Conservation (phyloP, 2,113 vertebrate species). For the Aegithalos caudatus region DNA sequence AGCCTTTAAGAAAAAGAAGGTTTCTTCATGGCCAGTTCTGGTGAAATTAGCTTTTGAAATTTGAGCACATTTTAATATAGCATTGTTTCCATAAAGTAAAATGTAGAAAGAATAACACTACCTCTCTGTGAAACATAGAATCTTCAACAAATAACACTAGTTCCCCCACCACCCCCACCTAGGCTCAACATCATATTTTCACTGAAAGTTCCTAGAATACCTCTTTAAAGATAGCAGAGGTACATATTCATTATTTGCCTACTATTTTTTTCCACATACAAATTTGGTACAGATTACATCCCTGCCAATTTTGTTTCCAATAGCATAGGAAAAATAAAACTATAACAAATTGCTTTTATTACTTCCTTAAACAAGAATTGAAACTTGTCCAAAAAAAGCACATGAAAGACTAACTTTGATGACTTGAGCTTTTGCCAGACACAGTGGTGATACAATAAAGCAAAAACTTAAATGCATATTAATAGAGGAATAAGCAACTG, state of each 20-base stretch:
- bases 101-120: background rate
- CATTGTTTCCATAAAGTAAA: background rate
- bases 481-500: conserved; percentile 14
- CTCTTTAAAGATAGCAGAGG: conserved; percentile 37
- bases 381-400: conserved; percentile 56
- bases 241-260: conserved; percentile 20
- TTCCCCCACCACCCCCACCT: background rate
- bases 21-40: background rate
- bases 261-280: background rate
- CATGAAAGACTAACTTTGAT: conserved; percentile 31
- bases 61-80: background rate
- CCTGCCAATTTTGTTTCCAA: conserved; percentile 34
- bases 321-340: conserved; percentile 28
- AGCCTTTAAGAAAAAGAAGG: background rate
- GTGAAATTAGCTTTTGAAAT: background rate
- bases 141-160: background rate
- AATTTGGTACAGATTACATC: conserved; percentile 17
- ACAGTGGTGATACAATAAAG: background rate
- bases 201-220: conserved; percentile 5
- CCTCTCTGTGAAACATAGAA: background rate
- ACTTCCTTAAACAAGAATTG: conserved; percentile 57
- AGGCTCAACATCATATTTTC: background rate
- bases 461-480: conserved; percentile 18
- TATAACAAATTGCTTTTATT: conserved; percentile 53
- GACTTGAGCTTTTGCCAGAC: conserved; percentile 30